These are phyloP conservation scores for Chroicocephalus ridibundus DNA, from an alignment of 2,113 vertebrate species.

Conservation along the genomic window DNA sequence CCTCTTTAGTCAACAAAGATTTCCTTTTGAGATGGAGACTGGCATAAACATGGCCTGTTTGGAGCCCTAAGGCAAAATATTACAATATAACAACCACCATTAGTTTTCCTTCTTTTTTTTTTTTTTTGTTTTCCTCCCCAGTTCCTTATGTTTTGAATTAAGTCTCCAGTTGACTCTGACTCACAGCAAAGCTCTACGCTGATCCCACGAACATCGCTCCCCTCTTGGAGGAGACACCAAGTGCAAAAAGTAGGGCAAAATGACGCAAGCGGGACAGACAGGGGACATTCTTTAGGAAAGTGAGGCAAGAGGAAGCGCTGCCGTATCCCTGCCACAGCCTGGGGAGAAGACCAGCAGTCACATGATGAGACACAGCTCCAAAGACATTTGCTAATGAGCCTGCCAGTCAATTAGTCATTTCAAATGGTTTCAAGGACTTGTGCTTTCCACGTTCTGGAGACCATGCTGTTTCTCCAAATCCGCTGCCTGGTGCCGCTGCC, in stretches of 20 bases:
- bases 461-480: not conserved
- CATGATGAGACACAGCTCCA: not conserved
- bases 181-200: not conserved
- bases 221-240: not conserved
- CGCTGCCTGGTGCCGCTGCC: not conserved
- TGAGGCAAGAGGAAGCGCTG: not conserved
- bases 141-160: not conserved
- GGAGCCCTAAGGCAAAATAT: not conserved
- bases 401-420: not conserved
- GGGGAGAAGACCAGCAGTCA: not conserved
- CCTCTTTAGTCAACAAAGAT: not conserved
- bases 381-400: not conserved
- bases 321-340: not conserved
- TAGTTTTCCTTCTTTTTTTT: not conserved
- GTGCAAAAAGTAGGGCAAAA: not conserved
- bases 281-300: not conserved
- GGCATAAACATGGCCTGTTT: not conserved
- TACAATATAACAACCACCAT: not conserved
- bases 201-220: not conserved
- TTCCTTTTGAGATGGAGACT: not conserved
- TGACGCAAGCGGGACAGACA: not conserved
- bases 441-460: not conserved
- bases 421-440: not conserved
- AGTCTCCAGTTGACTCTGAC: not conserved
- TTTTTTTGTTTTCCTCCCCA: not conserved